A percentile compares a stretch with the other conserved stretches of the same genome.
These are phyloP conservation scores for Macaria liturata DNA, from an alignment of 2,888 invertebrate species.

Conservation along the genomic window DNA sequence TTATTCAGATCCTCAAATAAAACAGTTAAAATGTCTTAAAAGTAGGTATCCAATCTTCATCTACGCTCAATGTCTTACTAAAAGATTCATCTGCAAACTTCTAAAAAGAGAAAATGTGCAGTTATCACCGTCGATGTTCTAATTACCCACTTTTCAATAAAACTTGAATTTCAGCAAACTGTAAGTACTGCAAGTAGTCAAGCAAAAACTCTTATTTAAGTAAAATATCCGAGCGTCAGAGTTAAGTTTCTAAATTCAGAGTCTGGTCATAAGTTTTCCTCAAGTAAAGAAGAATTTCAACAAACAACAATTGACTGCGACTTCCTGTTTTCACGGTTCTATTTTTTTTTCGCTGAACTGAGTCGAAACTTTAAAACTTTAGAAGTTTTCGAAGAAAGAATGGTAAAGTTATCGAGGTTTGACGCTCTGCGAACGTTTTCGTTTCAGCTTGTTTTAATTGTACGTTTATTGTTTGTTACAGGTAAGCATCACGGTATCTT, in stretches of 20 bases:
- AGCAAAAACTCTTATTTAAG: conserved; percentile 30
- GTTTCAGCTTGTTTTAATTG: conserved; percentile 4
- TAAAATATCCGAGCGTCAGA: conserved; percentile 28
- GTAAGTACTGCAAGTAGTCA: conserved; percentile 19
- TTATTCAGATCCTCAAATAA: too few species aligned
- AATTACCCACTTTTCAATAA: conserved; percentile 13
- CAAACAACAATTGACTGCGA: conserved; percentile 32
- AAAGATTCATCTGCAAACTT: not conserved
- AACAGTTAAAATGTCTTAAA: too few species aligned
- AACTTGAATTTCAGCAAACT: conserved; percentile 24
- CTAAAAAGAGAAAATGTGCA: conserved; percentile 2
- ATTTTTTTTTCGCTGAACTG: conserved; percentile 17
- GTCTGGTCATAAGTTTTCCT: conserved; percentile 32
- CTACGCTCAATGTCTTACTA: not conserved
- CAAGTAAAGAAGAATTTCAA: conserved; percentile 30
- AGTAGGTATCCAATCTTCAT: too few species aligned
- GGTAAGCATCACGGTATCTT: conserved; percentile 38
- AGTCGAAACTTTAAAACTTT: conserved; percentile 19
- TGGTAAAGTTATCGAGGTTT: conserved; percentile 19
- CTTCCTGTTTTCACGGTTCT: conserved; percentile 26
- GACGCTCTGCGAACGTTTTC: conserved; percentile 9
- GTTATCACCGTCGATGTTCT: conserved; percentile 9
- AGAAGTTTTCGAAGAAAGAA: conserved; percentile 14
- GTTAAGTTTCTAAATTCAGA: conserved; percentile 29
- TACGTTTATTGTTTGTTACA: conserved; percentile 38